Conservation (phyloP, 1,140 invertebrate species). For the Brachystomella parvula region DNA sequence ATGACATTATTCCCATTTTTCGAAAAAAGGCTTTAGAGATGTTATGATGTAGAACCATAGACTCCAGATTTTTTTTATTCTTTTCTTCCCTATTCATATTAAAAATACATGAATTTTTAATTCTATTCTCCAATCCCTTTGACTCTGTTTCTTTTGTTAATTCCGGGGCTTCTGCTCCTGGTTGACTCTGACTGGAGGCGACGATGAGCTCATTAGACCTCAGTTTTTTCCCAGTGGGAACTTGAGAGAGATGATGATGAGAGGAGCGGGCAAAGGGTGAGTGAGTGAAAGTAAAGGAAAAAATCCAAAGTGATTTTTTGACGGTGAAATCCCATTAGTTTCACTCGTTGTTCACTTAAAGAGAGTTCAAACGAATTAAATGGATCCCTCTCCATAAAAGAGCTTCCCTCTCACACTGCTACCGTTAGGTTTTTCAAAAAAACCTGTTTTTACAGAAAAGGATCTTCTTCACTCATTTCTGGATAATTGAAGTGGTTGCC, state of each 20-base stretch:
- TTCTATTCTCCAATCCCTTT: not conserved
- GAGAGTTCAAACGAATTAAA: not conserved
- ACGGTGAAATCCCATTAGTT: constrained; percentile 10
- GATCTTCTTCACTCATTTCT: constrained; percentile 4
- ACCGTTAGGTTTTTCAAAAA: not conserved
- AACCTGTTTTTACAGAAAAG: constrained; percentile 10
- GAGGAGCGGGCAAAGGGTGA: not conserved
- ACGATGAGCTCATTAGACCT: constrained; percentile 7
- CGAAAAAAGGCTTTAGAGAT: not conserved
- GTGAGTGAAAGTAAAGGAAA: too few species aligned
- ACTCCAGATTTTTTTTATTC: not conserved
- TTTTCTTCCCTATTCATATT: constrained; percentile 8
- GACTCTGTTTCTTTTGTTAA: not conserved
- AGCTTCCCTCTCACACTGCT: not conserved
- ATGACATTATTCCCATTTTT: constrained; percentile 9
- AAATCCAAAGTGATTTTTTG: constrained; percentile 10
- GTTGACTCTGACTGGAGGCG: not conserved
- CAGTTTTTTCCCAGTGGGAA: not conserved
- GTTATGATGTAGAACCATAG: constrained; percentile 6
- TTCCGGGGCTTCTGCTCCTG: too few species aligned
- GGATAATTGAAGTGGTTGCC: constrained; percentile 11
- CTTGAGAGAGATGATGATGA: not conserved
- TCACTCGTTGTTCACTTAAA: constrained; percentile 2
- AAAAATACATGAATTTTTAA: constrained; percentile 12
- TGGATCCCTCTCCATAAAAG: not conserved